These are phyloP conservation scores for Sarcophilus harrisii DNA, from an alignment of 2,797 vertebrate species.

Conservation along the genomic window DNA sequence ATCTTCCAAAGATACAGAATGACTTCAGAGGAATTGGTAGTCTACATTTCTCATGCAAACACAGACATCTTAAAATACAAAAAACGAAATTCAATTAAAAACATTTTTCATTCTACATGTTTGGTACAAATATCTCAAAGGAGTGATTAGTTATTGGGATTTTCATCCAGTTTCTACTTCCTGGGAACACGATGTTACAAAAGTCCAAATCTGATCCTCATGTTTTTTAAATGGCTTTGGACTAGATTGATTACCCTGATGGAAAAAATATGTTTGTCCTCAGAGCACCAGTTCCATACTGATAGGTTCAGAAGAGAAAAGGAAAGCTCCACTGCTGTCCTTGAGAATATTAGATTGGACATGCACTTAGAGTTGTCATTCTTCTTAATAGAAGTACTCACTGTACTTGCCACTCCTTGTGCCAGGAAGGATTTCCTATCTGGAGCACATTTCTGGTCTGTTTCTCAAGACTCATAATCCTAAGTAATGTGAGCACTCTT, in stretches of 20 bases:
- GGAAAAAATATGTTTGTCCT: background rate
- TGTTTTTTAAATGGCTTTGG: constrained; percentile 49
- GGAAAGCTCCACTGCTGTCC: background rate
- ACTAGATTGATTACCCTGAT: constrained; percentile 26
- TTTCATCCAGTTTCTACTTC: background rate
- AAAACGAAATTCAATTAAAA: background rate
- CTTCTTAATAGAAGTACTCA: background rate
- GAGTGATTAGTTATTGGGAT: background rate
- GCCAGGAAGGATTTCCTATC: background rate
- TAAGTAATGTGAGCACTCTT: background rate
- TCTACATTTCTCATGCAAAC: background rate
- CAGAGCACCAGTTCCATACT: background rate
- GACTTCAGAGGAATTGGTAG: background rate
- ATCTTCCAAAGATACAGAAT: background rate
- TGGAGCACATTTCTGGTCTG: background rate
- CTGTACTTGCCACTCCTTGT: background rate
- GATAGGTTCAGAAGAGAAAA: background rate
- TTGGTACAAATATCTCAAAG: background rate
- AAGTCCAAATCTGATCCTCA: background rate
- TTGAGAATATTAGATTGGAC: background rate
- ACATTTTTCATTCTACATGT: background rate
- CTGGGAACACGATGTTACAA: background rate
- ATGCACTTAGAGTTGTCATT: background rate
- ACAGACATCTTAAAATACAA: background rate
- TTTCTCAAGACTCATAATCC: background rate